A percentile compares a stretch with the other conserved stretches of the same genome.
These are phyloP conservation scores for Amazona finschi DNA, from an alignment of 2,797 vertebrate species.

Conservation along the genomic window DNA sequence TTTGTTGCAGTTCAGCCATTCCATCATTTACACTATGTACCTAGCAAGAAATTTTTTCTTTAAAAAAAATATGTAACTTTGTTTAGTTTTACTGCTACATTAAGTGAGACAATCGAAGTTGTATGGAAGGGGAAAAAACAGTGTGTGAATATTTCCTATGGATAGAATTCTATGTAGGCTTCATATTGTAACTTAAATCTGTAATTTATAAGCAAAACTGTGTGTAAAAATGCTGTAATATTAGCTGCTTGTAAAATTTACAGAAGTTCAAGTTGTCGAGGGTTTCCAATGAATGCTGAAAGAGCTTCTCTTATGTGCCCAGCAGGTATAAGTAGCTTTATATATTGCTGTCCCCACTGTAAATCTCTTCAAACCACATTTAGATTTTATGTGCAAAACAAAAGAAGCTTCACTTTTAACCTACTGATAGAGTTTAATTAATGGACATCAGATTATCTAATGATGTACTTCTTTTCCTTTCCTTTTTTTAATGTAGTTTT, in stretches of 20 bases:
- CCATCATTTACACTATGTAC: not conserved
- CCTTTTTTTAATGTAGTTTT: slow-evolving; percentile 22
- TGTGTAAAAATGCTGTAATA: slow-evolving; percentile 85
- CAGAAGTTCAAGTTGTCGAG: slow-evolving; percentile 74
- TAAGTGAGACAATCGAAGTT: slow-evolving; percentile 64
- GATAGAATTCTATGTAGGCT: slow-evolving; percentile 68
- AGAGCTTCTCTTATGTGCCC: slow-evolving; percentile 84
- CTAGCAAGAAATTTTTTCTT: slow-evolving; percentile 37
- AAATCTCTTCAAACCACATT: slow-evolving; percentile 83
- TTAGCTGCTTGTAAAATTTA: slow-evolving; percentile 90
- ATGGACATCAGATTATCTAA: slow-evolving; percentile 51
- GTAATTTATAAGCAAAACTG: slow-evolving; percentile 77
- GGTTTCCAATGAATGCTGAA: slow-evolving; percentile 84
- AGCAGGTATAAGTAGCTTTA: slow-evolving; percentile 85
- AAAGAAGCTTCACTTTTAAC: slow-evolving; percentile 69
- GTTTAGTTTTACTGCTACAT: slow-evolving; percentile 35
- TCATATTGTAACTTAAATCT: slow-evolving; percentile 78
- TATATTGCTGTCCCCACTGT: slow-evolving; percentile 87
- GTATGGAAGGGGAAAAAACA: slow-evolving; percentile 1
- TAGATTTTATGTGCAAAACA: slow-evolving; percentile 77
- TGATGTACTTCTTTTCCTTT: not conserved
- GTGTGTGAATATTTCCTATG: slow-evolving; percentile 65
- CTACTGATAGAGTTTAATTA: slow-evolving; percentile 57
- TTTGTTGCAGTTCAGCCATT: slow-evolving; percentile 39
- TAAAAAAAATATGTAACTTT: slow-evolving; percentile 10